Base-by-base conservation (phyloP, 2,888 invertebrate genomes). In the Pogonocherus hispidulus region DNA sequence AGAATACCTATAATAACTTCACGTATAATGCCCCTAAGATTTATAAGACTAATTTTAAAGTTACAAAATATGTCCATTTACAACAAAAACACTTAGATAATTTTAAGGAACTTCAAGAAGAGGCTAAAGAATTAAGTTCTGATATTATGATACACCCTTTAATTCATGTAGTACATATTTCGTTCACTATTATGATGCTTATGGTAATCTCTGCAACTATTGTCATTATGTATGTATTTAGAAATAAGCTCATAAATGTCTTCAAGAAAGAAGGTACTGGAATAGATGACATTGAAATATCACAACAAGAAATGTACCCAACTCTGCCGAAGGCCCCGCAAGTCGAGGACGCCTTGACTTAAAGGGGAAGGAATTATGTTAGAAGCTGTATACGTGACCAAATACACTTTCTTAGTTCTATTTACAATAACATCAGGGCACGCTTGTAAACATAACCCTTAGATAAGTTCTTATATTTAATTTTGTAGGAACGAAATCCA, bases 51-150 rank as follows among this genome's bases (percentile, higher is more conserved):
- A 41, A 41, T n/a, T 14, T 41, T 14, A 16, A 14, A 41, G 14
- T 41, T 3, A 14, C 14, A 41, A 41, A 41, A 41, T 14, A 11
- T 4, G 6, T 41, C 11, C 5, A 41, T 2, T n/a, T 41, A 3
- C 2, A 51, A 86, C 86, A 22, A 18, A 56, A 69, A 37, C 14
- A 19, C 2, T 47, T 23, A 2, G n/a, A 47, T 11, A 6, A 41
- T 32, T 32, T 32, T 6, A 11, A 8, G 2, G 14, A 44, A 44
- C 14, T 44, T 14, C 3, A 18, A 18, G 14, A 18, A 4, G 2
- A 6, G 6, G 2, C 14, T 44, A 14, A 3, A 18, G 8, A 44
- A 5, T 14, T 44, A 44, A 44, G 14, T 2, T 3, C 6, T 44
- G 6, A 44, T 44, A 44, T 32, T 11, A 11, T 11, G 11, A 2